Evolutionary conservation across 2,888 invertebrate species (phyloP), one percentile per base, ranked within the genome.

Genomic region (Conomelus anceps): DNA sequence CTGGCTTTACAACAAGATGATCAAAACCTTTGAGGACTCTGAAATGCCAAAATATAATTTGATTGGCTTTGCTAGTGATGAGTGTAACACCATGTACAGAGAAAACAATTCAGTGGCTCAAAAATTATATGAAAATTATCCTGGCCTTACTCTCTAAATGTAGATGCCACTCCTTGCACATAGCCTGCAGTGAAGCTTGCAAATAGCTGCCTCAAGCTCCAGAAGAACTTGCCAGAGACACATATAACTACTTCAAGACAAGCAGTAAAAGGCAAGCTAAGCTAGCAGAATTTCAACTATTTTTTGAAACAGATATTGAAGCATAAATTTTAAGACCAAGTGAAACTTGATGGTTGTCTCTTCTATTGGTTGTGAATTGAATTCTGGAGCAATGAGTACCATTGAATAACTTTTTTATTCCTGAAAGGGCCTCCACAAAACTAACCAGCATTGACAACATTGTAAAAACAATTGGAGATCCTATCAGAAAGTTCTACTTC

Each of bases 1-100:
- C 9, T 84, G 34, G 0, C 85, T 88, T 92, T 92, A 26, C 89
- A n/a, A n/a, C n/a, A n/a, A n/a, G 92, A 86, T 22, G 90, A 91
- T 89, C n/a, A 90, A 86, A 89, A 89, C 90, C n/a, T 91, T 91
- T 89, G 87, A 86, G 22, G 87, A 85, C 34, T 24, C 88, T n/a
- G 89, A 91, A 23, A 92, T 92, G 23, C 92, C 92, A n/a, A 86
- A 91, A 85, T 85, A 91, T 88, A 92, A 93, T 87, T 90, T 93
- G 24, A 91, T 93, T n/a, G 92, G 93, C 7, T 93, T 93, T 91
- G 92, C 91, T 0, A 92, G 92, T n/a, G 92, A 92, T 89, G 92
- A 92, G 0, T 92, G 92, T 23, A 93, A 92, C 89, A 91, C 91
- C 17, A 93, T 93, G 92, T 91, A 92, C 11, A 92, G 92, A 0